Evolutionary conservation across 2,797 vertebrate species (phyloP).

Genomic region (Gymnothorax reevesii): DNA sequence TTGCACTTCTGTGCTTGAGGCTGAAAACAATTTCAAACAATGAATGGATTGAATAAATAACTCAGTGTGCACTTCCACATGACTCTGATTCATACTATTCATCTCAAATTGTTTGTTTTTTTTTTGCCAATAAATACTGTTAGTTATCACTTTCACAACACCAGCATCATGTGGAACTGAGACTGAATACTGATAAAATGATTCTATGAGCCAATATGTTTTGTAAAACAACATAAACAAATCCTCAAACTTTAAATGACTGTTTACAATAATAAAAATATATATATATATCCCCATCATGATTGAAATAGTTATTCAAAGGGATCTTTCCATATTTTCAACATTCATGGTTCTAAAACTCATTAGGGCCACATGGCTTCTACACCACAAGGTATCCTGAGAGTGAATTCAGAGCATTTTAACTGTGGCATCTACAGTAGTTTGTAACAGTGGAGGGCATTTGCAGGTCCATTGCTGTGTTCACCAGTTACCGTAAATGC

Average conservation of each 20-base stretch:
- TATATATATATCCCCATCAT: background rate
- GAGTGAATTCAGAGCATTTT: slow-evolving; percentile 64
- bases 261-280: too few relatives aligned
- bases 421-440: slow-evolving; percentile 61
- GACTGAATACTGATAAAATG: background rate
- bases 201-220: background rate
- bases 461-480: background rate
- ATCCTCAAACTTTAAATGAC: too few relatives aligned
- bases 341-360: background rate
- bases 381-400: slow-evolving; percentile 63
- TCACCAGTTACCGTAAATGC: background rate
- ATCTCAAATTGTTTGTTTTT: too few relatives aligned
- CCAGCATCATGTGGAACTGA: too few relatives aligned
- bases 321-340: background rate
- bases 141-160: too few relatives aligned
- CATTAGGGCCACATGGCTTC: slow-evolving; percentile 71
- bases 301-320: background rate
- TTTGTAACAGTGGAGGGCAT: slow-evolving; percentile 56
- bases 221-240: background rate
- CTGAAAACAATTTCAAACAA: background rate
- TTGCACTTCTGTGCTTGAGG: background rate
- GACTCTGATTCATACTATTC: too few relatives aligned
- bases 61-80: too few relatives aligned
- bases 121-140: too few relatives aligned
- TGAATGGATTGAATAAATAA: too few relatives aligned